Base-by-base conservation (phyloP, 37 sponge, comb jelly and placozoan genomes). In the Petrosia ficiformis region DNA sequence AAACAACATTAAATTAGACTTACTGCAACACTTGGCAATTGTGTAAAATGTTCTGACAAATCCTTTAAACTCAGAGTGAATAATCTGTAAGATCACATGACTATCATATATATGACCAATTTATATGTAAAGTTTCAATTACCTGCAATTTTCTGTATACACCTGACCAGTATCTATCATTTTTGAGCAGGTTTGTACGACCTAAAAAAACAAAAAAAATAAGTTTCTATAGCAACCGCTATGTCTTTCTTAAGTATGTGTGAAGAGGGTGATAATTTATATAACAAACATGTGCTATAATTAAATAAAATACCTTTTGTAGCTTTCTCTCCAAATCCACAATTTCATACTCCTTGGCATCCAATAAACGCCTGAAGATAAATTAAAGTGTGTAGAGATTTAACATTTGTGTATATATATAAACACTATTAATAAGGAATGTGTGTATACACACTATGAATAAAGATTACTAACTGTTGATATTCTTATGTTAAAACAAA, bases 181-280 rank as follows among this genome's bases (percentile, higher is more conserved):
- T 41, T 68, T 67, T 36, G 75, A 75, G 75, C 86, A 86, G 6
- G 54, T 39, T 43, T 57, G n/a, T 14, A 86, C 86, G 30, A 86
- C 80, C 86, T 86, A 56, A 6, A 42, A 28, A 3, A 28, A 21
- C 6, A 48, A 31, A 54, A 32, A 29, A 24, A 33, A 56, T 22
- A 33, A 36, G 39, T 26, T 31, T 39, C n/a, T n/a, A n/a, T n/a
- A n/a, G n/a, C n/a, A n/a, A n/a, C n/a, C n/a, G n/a, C n/a, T n/a
- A n/a, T n/a, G n/a, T n/a, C n/a, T n/a, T n/a, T n/a, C n/a, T n/a
- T n/a, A n/a, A 3, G 26, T 71, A 41, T 2, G 3, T 41, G 73
- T 40, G 28, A 3, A 40, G 19, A 41, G 44, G 14, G 54, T 48
- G 54, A 19, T 14, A 48, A 48, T 48, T 48, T 19, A 48, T 48